Conservation (phyloP, 2,113 vertebrate species). For the Sitta europaea region DNA sequence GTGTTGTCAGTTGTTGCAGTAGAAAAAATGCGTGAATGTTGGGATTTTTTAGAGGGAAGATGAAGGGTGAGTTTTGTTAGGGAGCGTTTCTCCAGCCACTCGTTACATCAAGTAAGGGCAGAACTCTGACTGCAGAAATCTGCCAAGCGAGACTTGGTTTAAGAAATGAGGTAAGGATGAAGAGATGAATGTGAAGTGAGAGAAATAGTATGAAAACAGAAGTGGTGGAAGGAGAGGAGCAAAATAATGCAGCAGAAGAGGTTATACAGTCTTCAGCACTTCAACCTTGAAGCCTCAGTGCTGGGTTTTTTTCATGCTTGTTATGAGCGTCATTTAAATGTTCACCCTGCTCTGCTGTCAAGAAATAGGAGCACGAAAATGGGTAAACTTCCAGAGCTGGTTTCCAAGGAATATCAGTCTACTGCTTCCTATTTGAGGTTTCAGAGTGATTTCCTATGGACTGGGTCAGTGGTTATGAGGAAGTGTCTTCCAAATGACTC, state of each 20-base stretch:
- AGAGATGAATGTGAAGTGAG: not conserved
- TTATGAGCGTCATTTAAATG: not conserved
- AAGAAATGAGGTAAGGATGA: not conserved
- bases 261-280: not conserved
- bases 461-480: not conserved
- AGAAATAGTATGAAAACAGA: not conserved
- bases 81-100: not conserved
- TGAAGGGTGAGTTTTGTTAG: not conserved
- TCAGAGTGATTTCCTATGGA: not conserved
- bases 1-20: not conserved
- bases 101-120: not conserved
- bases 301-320: not conserved
- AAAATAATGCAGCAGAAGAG: not conserved
- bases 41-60: not conserved
- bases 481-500: constrained; percentile 11
- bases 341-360: not conserved
- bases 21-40: not conserved
- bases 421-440: not conserved
- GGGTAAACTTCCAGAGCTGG: not conserved
- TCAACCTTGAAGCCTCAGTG: not conserved
- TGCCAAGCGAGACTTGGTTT: not conserved
- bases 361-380: not conserved
- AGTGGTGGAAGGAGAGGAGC: not conserved
- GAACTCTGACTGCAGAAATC: not conserved
- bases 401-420: not conserved